Evolutionary conservation across 92 coral and sea anemone species (phyloP), one percentile per base, ranked within the genome.

Genomic region (Virgularia gustaviana): DNA sequence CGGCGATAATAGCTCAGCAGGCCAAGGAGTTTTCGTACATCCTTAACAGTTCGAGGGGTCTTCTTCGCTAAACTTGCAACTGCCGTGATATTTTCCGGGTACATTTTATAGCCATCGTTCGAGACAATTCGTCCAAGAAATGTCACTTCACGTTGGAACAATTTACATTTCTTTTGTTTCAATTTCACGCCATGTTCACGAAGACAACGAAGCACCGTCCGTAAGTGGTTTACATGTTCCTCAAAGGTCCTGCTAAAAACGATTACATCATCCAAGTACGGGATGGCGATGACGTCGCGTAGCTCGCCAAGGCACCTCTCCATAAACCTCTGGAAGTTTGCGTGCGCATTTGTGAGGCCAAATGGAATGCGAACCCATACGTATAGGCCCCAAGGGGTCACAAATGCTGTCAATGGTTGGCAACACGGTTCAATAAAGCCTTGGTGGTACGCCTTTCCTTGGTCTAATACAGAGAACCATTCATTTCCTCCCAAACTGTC

Each of bases 101-200:
- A n/a, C n/a, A n/a, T n/a, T n/a, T n/a, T n/a, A 47, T 15, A 15
- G 55, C 18, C 55, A 15, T 47, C 55, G 55, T 47, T 15, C 22
- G 6, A 47, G 55, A 70, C 76, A 15, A 70, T 51, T 7, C 76
- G 59, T 38, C 76, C 76, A 49, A 70, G 76, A 16, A 70, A 70
- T 33, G 63, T 51, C 22, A 71, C 64, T 24, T 71, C 47, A 10
- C 49, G 77, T 67, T 67, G 36, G 47, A 67, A 9, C 43, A 52
- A 67, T 25, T 72, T 68, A 51, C 80, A 79, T 42, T 72, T 79
- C 10, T 53, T 31, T 15, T 72, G 80, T 56, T 84, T 80, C 9
- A 79, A 53, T 59, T 85, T 85, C 3, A 85, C 82, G 29, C 89
- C 85, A 53, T 81, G 82, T 30, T 70, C 56, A 78, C 74, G 43